Evolutionary conservation across 2,797 vertebrate species (phyloP).

Genomic region (Psittacula derbiana): DNA sequence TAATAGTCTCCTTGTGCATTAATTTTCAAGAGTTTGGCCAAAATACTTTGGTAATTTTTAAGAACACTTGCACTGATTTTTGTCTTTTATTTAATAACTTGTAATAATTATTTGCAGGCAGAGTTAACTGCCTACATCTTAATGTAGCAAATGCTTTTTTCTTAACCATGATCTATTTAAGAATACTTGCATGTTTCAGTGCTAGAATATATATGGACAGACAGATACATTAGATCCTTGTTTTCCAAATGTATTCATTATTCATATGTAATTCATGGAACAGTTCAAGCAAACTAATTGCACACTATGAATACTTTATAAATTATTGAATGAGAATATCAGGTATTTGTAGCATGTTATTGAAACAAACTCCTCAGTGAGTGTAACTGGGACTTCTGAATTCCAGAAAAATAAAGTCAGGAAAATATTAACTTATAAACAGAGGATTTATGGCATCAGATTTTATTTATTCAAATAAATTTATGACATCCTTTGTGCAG

Average conservation of each 20-base stretch:
- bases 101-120: not conserved
- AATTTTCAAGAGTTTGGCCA: not conserved
- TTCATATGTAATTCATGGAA: not conserved
- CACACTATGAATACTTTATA: not conserved
- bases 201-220: not conserved
- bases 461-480: not conserved
- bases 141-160: not conserved
- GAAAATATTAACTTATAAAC: not conserved
- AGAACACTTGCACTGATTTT: not conserved
- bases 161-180: not conserved
- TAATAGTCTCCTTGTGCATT: not conserved
- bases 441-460: not conserved
- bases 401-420: not conserved
- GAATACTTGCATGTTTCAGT: not conserved
- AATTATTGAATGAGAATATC: not conserved
- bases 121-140: not conserved
- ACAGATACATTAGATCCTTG: not conserved
- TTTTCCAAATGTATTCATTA: not conserved
- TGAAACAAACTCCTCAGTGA: not conserved
- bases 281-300: not conserved
- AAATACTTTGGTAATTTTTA: not conserved
- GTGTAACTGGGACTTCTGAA: not conserved
- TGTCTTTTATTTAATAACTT: not conserved
- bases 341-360: not conserved
- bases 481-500: not conserved